A percentile compares a stretch with the other conserved stretches of the same genome.
Evolutionary conservation across 2,797 vertebrate species (phyloP).

Genomic region (Karalla daura): DNA sequence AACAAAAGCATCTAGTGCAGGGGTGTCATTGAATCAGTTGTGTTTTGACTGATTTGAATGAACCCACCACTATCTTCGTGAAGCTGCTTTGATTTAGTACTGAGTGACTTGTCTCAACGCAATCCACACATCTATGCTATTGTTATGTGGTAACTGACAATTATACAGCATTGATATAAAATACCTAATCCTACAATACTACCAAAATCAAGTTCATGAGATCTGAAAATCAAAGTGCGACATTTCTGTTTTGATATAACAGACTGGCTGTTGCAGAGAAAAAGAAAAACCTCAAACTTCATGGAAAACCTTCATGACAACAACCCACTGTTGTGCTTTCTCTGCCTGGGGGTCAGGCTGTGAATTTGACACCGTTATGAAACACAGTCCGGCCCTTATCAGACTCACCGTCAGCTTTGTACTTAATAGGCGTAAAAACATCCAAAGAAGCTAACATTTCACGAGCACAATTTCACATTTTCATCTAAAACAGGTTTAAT

Average conservation of each 20-base stretch:
- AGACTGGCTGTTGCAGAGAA: not conserved
- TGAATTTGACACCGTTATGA: conserved; percentile 44
- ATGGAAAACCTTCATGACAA: conserved; percentile 6
- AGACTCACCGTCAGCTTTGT: conserved; percentile 15
- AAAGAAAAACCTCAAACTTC: conserved; percentile 1
- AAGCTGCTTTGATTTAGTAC: no score
- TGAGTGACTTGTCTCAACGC: no score
- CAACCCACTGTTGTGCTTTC: conserved; percentile 21
- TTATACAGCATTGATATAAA: no score
- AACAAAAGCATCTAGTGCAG: no score
- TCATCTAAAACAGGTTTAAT: no score
- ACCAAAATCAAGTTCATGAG: not conserved
- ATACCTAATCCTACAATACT: no score
- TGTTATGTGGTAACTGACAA: no score
- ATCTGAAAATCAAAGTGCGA: not conserved
- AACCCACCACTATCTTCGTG: no score
- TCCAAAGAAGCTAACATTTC: not conserved
- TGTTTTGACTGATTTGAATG: no score
- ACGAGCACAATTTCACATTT: no score
- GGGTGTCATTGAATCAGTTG: no score
- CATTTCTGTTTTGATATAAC: not conserved
- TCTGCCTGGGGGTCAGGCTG: conserved; percentile 33
- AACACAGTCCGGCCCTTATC: conserved; percentile 37
- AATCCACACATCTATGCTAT: no score
- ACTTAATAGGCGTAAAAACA: conserved; percentile 8